Evolutionary conservation across 2,888 invertebrate genomes (phyloP).

Genomic region (Deilephila porcellus): DNA sequence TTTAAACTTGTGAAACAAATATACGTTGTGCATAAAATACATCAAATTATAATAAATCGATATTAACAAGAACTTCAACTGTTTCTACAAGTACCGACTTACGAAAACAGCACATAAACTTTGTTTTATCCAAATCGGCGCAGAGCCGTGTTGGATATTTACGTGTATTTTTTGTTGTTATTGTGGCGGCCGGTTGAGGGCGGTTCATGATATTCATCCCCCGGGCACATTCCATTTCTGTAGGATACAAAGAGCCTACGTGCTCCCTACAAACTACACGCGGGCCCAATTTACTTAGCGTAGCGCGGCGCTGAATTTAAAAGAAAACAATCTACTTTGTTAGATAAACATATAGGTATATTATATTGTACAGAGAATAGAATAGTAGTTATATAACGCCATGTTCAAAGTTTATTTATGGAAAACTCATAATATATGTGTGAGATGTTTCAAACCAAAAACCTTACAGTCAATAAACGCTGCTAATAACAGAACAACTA

Average conservation of each 20-base stretch:
- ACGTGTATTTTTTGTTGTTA: background rate
- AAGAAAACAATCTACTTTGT: background rate
- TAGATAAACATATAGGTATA: background rate
- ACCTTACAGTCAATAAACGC: no score
- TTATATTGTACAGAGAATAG: no score
- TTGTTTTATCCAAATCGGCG: background rate
- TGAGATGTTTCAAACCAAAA: no score
- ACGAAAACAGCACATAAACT: background rate
- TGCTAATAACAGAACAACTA: no score
- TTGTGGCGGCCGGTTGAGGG: background rate
- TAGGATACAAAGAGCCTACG: slow-evolving; percentile 6
- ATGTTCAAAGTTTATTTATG: no score
- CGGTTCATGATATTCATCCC: background rate
- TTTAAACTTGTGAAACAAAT: no score
- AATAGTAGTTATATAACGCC: no score
- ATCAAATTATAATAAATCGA: no score
- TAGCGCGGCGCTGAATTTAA: background rate
- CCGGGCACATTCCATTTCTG: background rate
- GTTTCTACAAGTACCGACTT: background rate
- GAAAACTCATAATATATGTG: no score
- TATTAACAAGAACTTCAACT: background rate
- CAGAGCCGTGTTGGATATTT: background rate
- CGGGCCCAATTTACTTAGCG: background rate
- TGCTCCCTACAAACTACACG: background rate
- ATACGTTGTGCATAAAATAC: background rate